Evolutionary conservation across 2,113 vertebrate genomes (phyloP).

Genomic region (Eulemur macaco): DNA sequence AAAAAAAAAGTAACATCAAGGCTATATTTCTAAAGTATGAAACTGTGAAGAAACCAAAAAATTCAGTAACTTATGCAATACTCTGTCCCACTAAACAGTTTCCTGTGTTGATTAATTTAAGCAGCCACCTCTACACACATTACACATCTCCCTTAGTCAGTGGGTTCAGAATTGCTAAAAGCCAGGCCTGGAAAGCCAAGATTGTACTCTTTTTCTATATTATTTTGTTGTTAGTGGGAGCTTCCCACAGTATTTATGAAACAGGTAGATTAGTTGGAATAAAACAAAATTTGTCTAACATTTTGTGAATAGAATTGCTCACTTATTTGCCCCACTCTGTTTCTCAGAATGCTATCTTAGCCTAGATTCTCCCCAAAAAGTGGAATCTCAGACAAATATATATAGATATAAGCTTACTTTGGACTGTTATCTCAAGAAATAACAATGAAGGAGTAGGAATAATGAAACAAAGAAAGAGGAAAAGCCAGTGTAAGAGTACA

Average conservation of each 20-base stretch:
- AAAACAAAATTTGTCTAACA: neutral
- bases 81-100: neutral
- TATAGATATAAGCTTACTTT: neutral
- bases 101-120: neutral
- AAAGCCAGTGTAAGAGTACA: neutral
- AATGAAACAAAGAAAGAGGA: neutral
- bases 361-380: neutral
- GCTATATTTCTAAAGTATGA: neutral
- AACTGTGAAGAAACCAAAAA: neutral
- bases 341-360: neutral
- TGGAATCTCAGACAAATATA: neutral
- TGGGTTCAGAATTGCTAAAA: neutral
- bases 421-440: neutral
- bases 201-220: neutral
- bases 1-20: slow-evolving; percentile 30
- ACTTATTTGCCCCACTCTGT: neutral
- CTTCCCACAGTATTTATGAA: neutral
- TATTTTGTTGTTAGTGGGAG: neutral
- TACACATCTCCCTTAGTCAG: neutral
- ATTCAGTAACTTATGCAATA: neutral
- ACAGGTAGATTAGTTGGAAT: neutral
- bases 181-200: neutral
- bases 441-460: neutral
- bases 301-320: neutral
- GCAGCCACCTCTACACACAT: neutral